Percentiles rank a stretch among this genome's conserved stretches.
Evolutionary conservation across 2,888 invertebrate species (phyloP).

Genomic region (Drosophila niveifrons): DNA sequence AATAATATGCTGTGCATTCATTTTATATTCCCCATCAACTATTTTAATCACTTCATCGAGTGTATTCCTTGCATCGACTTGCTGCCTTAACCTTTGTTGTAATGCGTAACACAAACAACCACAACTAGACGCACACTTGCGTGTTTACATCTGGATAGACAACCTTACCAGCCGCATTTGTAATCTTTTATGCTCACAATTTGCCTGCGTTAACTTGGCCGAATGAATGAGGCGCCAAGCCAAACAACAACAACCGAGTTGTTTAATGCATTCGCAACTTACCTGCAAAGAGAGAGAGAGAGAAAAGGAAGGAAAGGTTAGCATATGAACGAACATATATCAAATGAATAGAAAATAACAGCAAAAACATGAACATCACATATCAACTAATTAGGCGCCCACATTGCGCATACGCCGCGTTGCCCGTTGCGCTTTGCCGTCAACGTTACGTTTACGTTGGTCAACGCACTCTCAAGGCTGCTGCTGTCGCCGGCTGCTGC

Average conservation of each 20-base stretch:
- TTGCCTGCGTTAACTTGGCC: conserved; percentile 30
- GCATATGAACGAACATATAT: conserved; percentile 9
- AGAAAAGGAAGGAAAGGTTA: conserved; percentile 33
- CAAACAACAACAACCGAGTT: conserved; percentile 9
- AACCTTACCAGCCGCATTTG: conserved; percentile 40
- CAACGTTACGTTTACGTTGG: conserved; percentile 52
- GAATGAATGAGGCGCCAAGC: conserved; percentile 15
- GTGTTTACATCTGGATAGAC: conserved; percentile 13
- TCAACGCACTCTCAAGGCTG: conserved; percentile 77
- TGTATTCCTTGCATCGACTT: conserved; percentile 2
- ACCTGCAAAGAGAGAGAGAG: conserved; percentile 60
- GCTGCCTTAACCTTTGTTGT: conserved; percentile 13
- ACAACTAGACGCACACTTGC: neutral
- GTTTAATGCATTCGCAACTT: conserved; percentile 43
- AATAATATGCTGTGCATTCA: too few relatives aligned
- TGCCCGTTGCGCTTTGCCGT: conserved; percentile 36
- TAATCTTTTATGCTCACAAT: conserved; percentile 36
- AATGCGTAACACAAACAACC: conserved; percentile 27
- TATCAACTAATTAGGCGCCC: conserved; percentile 64
- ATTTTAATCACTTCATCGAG: neutral
- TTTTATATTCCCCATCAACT: neutral
- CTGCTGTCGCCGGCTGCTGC: conserved; percentile 29
- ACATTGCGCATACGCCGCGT: conserved; percentile 68
- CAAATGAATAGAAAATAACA: conserved; percentile 15
- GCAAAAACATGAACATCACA: conserved; percentile 20